Conservation (phyloP, 2,888 invertebrate species). For the Didymodactylos carnosus region DNA sequence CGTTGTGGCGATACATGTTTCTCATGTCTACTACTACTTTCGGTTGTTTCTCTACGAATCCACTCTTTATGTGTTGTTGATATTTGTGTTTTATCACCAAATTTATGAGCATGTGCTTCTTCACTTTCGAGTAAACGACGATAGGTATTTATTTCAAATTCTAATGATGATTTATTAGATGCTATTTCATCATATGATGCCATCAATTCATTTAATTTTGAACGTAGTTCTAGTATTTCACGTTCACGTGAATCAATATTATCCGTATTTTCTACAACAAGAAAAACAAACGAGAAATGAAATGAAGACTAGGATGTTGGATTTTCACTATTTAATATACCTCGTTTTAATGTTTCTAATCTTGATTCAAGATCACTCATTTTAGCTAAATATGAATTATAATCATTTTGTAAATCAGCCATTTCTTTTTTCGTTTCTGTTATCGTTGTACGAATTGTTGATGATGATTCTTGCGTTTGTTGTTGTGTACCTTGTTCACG, state of each 20-base stretch:
- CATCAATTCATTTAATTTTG: constrained; percentile 8
- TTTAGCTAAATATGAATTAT: background rate
- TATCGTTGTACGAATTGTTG: background rate
- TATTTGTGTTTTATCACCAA: background rate
- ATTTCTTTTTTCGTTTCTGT: constrained; percentile 4
- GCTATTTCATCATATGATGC: constrained; percentile 22
- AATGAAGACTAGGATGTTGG: background rate
- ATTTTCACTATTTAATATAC: background rate
- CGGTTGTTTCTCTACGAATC: constrained; percentile 3
- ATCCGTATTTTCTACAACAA: background rate
- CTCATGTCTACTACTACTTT: background rate
- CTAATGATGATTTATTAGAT: constrained; percentile 39
- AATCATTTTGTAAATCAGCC: constrained; percentile 5
- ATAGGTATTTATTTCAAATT: constrained; percentile 41
- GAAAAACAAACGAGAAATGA: background rate
- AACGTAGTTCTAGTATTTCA: constrained; percentile 9
- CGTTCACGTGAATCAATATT: constrained; percentile 8
- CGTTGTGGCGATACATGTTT: background rate
- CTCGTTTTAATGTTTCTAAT: constrained; percentile 1
- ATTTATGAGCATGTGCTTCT: constrained; percentile 26
- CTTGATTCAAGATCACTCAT: constrained; percentile 10
- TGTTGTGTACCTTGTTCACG: background rate
- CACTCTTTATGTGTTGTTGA: background rate
- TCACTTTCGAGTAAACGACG: constrained; percentile 40
- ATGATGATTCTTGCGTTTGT: background rate